A percentile compares a stretch with the other conserved stretches of the same genome.
phyloP scores from a whole-genome alignment of 2,113 vertebrate species.

The Proterorhinus semilunaris region DNA sequence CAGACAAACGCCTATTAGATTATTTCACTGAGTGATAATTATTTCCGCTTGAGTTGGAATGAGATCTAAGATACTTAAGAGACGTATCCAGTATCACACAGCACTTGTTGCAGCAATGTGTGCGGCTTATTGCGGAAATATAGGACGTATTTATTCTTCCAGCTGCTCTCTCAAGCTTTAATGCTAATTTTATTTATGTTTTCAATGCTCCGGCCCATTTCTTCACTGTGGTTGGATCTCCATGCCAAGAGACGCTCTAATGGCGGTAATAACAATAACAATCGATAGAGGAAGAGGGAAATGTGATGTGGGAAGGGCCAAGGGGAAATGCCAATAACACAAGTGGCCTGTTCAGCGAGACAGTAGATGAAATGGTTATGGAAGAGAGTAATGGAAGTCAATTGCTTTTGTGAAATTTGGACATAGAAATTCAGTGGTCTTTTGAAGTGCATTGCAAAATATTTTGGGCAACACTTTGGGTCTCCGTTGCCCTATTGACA shows the following conservation, averaged over 20 bases:
- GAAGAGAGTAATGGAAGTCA: neutral
- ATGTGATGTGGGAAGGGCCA: neutral
- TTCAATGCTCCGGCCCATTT: neutral
- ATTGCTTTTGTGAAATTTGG: neutral
- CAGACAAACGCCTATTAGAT: neutral
- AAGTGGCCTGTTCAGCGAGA: neutral
- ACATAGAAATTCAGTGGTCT: neutral
- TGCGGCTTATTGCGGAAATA: neutral
- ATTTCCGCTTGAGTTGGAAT: neutral
- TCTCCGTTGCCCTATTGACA: too few relatives aligned
- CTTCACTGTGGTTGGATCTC: neutral
- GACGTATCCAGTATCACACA: neutral
- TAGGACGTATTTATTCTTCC: neutral
- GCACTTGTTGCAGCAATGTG: neutral
- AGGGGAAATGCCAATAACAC: neutral
- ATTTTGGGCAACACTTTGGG: too few relatives aligned
- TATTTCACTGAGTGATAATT: neutral
- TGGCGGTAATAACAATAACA: constrained; percentile 10
- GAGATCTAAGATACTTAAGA: neutral
- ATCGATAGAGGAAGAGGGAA: constrained; percentile 6
- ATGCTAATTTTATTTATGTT: constrained; percentile 9
- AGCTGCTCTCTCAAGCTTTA: neutral
- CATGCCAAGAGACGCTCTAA: neutral
- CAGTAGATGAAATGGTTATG: neutral
- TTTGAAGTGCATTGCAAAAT: neutral